phyloP scores from a whole-genome alignment of 2,888 invertebrate species.

The Lepidocyrtoides sp. region DNA sequence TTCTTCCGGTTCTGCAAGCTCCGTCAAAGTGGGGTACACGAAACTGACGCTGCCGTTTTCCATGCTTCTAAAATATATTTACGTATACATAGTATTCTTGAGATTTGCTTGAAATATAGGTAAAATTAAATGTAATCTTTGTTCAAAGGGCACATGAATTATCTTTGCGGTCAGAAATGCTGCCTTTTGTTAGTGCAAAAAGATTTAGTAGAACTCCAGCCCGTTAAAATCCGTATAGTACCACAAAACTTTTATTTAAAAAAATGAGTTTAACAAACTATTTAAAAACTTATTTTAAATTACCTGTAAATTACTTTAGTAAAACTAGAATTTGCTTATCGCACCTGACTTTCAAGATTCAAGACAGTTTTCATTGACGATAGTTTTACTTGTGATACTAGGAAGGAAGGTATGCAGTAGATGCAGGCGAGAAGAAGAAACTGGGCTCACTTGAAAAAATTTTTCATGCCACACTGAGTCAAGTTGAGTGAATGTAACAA shows the following conservation, averaged over 20 bases:
- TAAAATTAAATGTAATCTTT: too few species aligned
- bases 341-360: background rate
- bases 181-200: too few species aligned
- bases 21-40: slow-evolving; percentile 79
- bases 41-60: slow-evolving; percentile 67
- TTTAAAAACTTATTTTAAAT: background rate
- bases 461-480: slow-evolving; percentile 65
- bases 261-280: background rate
- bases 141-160: too few species aligned
- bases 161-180: too few species aligned
- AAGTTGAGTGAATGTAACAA: slow-evolving; percentile 60
- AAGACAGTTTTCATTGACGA: too few species aligned
- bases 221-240: too few species aligned
- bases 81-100: background rate
- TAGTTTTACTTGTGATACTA: too few species aligned
- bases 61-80: slow-evolving; percentile 23
- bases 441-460: slow-evolving; percentile 63
- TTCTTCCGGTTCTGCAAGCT: slow-evolving; percentile 75
- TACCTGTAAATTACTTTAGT: too few species aligned
- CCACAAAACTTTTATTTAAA: too few species aligned
- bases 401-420: background rate
- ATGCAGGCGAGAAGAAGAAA: slow-evolving; percentile 17
- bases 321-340: background rate
- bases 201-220: too few species aligned
- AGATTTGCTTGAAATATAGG: background rate